Evolutionary conservation across 1,140 invertebrate genomes (phyloP).

Genomic region (Chironomus striatipennis): DNA sequence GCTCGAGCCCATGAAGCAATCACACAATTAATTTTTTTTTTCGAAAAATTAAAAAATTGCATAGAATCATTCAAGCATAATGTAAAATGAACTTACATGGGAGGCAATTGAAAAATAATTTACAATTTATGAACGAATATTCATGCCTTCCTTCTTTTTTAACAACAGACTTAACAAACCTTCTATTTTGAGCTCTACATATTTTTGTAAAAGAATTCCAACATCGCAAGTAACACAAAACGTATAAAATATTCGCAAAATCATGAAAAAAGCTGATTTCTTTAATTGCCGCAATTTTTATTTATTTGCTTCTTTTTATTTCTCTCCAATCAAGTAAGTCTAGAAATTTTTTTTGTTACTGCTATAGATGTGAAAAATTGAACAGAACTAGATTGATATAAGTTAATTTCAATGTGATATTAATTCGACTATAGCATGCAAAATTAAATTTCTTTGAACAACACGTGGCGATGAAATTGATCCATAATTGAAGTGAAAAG

Average conservation of each 20-base stretch:
- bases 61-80: neutral
- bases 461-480: too few relatives aligned
- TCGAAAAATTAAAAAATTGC: neutral
- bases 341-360: too few relatives aligned
- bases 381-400: too few relatives aligned
- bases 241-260: neutral
- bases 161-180: neutral
- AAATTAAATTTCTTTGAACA: too few relatives aligned
- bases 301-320: too few relatives aligned
- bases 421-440: too few relatives aligned
- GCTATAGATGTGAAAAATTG: too few relatives aligned
- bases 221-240: neutral
- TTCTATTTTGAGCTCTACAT: neutral
- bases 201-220: too few relatives aligned
- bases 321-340: too few relatives aligned
- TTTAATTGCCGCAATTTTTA: constrained; percentile 13
- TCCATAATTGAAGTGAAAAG: too few relatives aligned
- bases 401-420: too few relatives aligned
- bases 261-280: neutral
- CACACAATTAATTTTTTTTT: neutral
- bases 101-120: neutral
- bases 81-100: constrained; percentile 2
- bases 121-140: neutral
- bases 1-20: neutral
- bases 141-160: neutral